Conservation (phyloP, 2,113 vertebrate genomes). For the Excalfactoria chinensis region DNA sequence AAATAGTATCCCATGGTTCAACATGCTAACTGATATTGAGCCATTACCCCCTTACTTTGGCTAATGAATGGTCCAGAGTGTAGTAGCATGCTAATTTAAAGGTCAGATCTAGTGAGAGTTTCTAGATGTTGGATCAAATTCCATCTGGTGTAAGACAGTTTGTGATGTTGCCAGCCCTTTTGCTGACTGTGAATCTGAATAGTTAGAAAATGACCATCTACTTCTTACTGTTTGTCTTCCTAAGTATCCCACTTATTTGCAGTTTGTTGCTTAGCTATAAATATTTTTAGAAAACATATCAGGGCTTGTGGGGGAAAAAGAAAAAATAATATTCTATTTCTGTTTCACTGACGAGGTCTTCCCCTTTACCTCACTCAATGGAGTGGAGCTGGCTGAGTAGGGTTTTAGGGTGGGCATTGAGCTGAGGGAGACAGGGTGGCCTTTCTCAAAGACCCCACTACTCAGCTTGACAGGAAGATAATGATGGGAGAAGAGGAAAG, state of each 20-base stretch:
- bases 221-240: not conserved
- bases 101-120: rapidly evolving
- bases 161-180: not conserved
- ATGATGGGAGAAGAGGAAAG: not conserved
- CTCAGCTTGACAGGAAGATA: not conserved
- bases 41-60: not conserved
- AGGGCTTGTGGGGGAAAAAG: not conserved
- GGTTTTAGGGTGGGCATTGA: not conserved
- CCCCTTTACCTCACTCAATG: not conserved
- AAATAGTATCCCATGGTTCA: not conserved
- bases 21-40: not conserved
- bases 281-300: not conserved
- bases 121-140: not conserved
- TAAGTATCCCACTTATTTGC: not conserved
- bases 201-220: not conserved
- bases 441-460: not conserved
- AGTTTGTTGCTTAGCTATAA: not conserved
- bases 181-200: not conserved
- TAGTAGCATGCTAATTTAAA: not conserved
- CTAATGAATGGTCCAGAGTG: not conserved
- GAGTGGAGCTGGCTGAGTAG: not conserved
- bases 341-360: not conserved
- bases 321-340: not conserved
- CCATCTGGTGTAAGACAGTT: not conserved
- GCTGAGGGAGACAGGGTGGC: not conserved